These are phyloP conservation scores for Zhengitettix transpicula DNA, from an alignment of 2,888 invertebrate genomes.

Conservation along the genomic window DNA sequence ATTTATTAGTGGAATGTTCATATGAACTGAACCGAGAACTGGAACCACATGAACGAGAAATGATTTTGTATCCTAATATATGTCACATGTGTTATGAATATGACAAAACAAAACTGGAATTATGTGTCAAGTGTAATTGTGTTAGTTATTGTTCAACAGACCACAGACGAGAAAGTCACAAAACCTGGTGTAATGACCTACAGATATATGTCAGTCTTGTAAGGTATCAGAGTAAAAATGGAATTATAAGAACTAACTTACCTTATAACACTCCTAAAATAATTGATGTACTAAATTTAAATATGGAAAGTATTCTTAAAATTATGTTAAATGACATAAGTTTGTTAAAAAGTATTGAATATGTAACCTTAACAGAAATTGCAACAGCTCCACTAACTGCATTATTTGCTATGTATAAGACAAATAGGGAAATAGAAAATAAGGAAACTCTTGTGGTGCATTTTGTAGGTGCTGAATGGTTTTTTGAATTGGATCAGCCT, in stretches of 20 bases:
- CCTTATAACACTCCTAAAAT: constrained; percentile 31
- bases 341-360: constrained; percentile 1
- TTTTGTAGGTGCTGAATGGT: constrained; percentile 48
- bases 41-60: constrained; percentile 49
- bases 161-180: constrained; percentile 35
- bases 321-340: neutral
- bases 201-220: constrained; percentile 42
- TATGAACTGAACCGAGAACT: constrained; percentile 37
- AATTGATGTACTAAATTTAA: constrained; percentile 13
- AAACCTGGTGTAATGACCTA: constrained; percentile 44
- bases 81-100: constrained; percentile 42
- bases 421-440: constrained; percentile 11
- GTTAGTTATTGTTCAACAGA: constrained; percentile 26
- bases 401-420: constrained; percentile 23
- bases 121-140: constrained; percentile 42
- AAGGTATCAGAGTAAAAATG: constrained; percentile 37
- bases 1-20: constrained; percentile 41
- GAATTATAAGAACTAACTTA: constrained; percentile 38
- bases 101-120: constrained; percentile 28
- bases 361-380: constrained; percentile 16
- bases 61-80: constrained; percentile 46
- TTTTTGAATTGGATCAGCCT: constrained; percentile 50
- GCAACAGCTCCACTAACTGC: constrained; percentile 18
- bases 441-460: constrained; percentile 26
- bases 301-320: constrained; percentile 7